Conservation (phyloP, 2,797 vertebrate species). For the Sebastolobus alascanus region DNA sequence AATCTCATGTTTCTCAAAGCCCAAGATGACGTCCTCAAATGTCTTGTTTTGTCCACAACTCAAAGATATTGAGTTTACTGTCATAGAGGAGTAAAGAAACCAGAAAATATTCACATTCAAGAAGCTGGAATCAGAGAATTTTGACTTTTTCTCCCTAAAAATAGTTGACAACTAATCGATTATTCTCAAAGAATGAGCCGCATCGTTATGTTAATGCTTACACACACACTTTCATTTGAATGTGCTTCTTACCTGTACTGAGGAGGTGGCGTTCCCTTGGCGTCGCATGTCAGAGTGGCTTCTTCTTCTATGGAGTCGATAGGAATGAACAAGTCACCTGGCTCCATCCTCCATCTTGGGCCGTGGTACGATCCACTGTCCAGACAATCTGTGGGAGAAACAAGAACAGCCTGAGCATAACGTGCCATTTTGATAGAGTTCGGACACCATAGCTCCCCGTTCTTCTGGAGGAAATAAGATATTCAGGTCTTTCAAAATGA, state of each 20-base stretch:
- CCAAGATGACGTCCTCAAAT: too few species aligned
- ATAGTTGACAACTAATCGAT: too few species aligned
- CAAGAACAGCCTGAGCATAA: conserved; percentile 25
- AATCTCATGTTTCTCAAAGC: too few species aligned
- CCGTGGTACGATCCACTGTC: conserved; percentile 84
- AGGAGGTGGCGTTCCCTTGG: conserved; percentile 82
- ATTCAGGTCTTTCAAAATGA: conserved; percentile 1
- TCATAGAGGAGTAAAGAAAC: too few species aligned
- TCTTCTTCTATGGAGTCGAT: conserved; percentile 85
- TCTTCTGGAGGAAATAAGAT: conserved; percentile 8
- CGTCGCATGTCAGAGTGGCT: conserved; percentile 86
- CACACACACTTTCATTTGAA: neutral
- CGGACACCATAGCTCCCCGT: neutral
- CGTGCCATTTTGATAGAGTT: conserved; percentile 15
- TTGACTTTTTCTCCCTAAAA: too few species aligned
- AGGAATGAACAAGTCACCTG: conserved; percentile 85
- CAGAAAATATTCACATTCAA: too few species aligned
- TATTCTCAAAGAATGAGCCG: too few species aligned
- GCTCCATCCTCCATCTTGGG: conserved; percentile 87
- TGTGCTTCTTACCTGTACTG: conserved; percentile 81
- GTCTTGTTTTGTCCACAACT: too few species aligned
- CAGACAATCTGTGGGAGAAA: conserved; percentile 77
- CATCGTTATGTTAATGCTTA: neutral
- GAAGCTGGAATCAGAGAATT: too few species aligned
- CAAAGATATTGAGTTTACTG: too few species aligned